These are phyloP conservation scores for Sebastes ruberrimus DNA, from an alignment of 2,797 vertebrate species.

Conservation along the genomic window DNA sequence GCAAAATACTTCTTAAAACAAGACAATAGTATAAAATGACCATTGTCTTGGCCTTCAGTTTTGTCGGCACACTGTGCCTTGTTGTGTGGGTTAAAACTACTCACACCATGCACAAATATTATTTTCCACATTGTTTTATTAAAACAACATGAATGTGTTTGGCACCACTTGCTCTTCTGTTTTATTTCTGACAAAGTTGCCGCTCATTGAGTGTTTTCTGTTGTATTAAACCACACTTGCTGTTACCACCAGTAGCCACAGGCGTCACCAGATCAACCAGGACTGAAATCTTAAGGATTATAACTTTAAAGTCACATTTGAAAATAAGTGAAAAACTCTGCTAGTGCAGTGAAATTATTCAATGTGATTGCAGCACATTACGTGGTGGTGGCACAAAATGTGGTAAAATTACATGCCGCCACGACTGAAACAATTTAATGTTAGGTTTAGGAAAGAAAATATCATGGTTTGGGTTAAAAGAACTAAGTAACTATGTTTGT, in stretches of 20 bases:
- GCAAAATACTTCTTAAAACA: neutral
- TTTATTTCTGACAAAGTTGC: neutral
- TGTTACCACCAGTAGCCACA: neutral
- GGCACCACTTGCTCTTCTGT: neutral
- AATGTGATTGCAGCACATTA: too few species aligned
- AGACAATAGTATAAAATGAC: neutral
- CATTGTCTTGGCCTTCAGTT: neutral
- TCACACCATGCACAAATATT: too few species aligned
- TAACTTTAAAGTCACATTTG: neutral
- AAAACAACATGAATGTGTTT: neutral
- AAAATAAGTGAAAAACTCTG: neutral
- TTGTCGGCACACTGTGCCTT: neutral
- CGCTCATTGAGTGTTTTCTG: neutral
- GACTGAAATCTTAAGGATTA: neutral
- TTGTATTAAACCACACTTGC: neutral
- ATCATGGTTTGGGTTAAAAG: neutral
- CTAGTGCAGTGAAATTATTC: neutral
- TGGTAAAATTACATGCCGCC: neutral
- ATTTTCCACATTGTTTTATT: too few species aligned
- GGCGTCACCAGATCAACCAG: neutral
- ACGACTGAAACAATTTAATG: neutral
- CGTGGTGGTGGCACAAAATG: too few species aligned
- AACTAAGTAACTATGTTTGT: neutral
- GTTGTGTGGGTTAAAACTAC: too few species aligned
- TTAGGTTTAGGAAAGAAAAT: neutral